Percentiles rank a stretch among this genome's conserved stretches.
Evolutionary conservation across 2,797 vertebrate genomes (phyloP).

Genomic region (Tamandua tetradactyla): DNA sequence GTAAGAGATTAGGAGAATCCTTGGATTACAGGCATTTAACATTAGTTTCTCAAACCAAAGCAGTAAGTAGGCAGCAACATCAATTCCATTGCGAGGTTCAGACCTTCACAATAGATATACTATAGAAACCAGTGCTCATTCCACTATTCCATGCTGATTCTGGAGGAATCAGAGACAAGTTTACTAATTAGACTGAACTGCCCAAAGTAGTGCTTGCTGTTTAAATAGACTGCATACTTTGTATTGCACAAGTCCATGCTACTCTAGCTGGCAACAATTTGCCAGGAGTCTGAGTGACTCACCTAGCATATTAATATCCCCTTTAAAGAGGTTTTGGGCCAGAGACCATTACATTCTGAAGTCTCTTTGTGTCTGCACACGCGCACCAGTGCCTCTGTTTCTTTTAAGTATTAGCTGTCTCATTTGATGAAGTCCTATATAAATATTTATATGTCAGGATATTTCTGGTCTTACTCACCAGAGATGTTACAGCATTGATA

Average conservation of each 20-base stretch:
- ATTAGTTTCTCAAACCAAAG: neutral
- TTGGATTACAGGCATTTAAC: neutral
- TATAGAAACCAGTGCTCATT: conserved; percentile 20
- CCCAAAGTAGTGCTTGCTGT: conserved; percentile 28
- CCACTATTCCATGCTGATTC: neutral
- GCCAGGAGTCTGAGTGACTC: neutral
- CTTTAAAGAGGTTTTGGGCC: conserved; percentile 34
- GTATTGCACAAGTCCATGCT: neutral
- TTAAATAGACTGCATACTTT: conserved; percentile 22
- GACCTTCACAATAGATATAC: conserved; percentile 27
- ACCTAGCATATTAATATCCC: neutral
- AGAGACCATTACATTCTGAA: conserved; percentile 48
- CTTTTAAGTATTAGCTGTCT: conserved; percentile 75
- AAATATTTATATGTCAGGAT: conserved; percentile 76
- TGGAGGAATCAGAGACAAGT: conserved; percentile 28
- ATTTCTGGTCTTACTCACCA: conserved; percentile 74
- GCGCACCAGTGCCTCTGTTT: conserved; percentile 60
- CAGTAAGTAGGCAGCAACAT: conserved; percentile 21
- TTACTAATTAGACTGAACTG: conserved; percentile 47
- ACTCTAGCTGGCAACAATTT: conserved; percentile 61
- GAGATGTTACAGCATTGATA: conserved; percentile 72
- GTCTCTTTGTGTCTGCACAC: conserved; percentile 32
- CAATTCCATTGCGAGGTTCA: neutral
- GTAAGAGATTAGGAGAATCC: conserved; percentile 23
- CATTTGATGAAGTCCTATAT: conserved; percentile 74